These are phyloP conservation scores for Leptestheria dahalacensis DNA, from an alignment of 1,140 invertebrate species.

Conservation along the genomic window DNA sequence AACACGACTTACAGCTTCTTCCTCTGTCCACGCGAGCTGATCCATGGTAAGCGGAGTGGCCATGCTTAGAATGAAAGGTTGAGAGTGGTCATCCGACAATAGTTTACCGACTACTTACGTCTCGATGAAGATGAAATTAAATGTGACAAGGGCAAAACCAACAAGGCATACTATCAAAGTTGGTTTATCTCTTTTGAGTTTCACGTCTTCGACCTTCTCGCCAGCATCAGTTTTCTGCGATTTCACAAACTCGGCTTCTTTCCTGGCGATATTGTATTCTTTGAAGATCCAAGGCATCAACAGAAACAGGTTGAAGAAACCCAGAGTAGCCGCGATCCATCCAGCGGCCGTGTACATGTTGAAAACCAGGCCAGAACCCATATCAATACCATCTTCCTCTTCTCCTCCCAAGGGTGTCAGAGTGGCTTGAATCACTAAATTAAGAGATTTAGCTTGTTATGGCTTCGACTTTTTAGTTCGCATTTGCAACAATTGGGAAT, in stretches of 20 bases:
- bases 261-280: slow-evolving; percentile 47
- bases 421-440: slow-evolving; percentile 45
- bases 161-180: slow-evolving; percentile 57
- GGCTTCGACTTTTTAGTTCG: too few relatives aligned
- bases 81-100: too few relatives aligned
- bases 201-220: neutral
- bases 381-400: slow-evolving; percentile 23
- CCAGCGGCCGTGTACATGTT: slow-evolving; percentile 81
- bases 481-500: too few relatives aligned
- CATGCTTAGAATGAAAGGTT: too few relatives aligned
- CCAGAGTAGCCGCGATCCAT: slow-evolving; percentile 50
- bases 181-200: slow-evolving; percentile 31
- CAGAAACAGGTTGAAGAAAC: slow-evolving; percentile 54
- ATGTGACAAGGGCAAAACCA: slow-evolving; percentile 70
- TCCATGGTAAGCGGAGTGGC: slow-evolving; percentile 74
- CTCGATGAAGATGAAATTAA: slow-evolving; percentile 79
- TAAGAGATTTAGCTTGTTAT: too few relatives aligned
- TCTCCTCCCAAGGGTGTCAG: slow-evolving; percentile 52
- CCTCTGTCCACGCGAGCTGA: slow-evolving; percentile 72
- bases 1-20: slow-evolving; percentile 59
- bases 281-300: slow-evolving; percentile 56
- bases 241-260: slow-evolving; percentile 43
- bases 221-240: slow-evolving; percentile 39
- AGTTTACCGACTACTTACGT: too few relatives aligned
- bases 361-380: slow-evolving; percentile 42